These are phyloP conservation scores for Heliconius sara DNA, from an alignment of 2,888 invertebrate species.

Conservation along the genomic window DNA sequence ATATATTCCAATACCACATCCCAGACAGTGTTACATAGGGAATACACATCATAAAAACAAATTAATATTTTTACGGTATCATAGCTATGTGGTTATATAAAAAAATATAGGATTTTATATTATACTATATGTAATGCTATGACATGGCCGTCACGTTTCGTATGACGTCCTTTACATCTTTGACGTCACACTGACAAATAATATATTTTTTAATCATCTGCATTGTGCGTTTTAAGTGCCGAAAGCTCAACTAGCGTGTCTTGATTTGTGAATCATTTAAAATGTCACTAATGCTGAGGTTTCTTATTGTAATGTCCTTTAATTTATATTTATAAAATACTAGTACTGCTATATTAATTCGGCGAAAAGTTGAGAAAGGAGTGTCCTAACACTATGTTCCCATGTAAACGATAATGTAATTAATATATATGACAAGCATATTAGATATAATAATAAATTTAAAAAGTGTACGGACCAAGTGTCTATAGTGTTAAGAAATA, in stretches of 20 bases:
- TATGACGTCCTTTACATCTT: neutral
- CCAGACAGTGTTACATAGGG: constrained; percentile 14
- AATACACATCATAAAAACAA: constrained; percentile 1
- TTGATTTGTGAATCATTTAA: neutral
- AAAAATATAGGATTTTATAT: neutral
- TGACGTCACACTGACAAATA: constrained; percentile 1
- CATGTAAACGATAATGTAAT: too few species aligned
- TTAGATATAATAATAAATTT: too few species aligned
- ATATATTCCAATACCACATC: constrained; percentile 36
- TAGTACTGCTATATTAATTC: too few species aligned
- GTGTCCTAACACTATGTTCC: too few species aligned
- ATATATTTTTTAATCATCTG: neutral
- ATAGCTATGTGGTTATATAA: neutral
- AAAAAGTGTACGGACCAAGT: too few species aligned
- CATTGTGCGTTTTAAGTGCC: neutral
- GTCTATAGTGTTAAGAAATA: too few species aligned
- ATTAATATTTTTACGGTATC: neutral
- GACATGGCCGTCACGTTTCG: constrained; percentile 22
- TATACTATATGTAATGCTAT: neutral
- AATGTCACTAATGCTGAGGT: neutral
- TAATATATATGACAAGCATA: too few species aligned
- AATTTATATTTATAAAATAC: too few species aligned
- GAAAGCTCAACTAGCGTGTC: neutral
- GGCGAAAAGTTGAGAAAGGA: too few species aligned
- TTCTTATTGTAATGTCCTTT: neutral